phyloP scores from a whole-genome alignment of 2,797 vertebrate species.

The Sebastolobus altivelis region DNA sequence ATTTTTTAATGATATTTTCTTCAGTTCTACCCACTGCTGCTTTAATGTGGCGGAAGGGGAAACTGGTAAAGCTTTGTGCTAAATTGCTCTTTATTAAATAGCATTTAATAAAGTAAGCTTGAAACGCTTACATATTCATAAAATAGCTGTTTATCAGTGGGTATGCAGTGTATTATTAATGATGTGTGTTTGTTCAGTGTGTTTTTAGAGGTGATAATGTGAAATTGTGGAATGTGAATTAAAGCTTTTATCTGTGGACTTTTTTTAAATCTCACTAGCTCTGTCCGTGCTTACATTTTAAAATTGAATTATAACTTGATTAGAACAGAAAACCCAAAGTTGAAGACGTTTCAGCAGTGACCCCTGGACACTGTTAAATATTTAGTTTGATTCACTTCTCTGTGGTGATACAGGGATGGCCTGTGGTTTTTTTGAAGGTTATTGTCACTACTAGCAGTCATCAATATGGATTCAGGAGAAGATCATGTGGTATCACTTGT shows the following conservation, averaged over 20 bases:
- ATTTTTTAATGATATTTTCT: no score
- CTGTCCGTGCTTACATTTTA: neutral
- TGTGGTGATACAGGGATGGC: neutral
- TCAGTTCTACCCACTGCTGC: no score
- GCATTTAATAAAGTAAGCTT: neutral
- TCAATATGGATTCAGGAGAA: conserved; percentile 10
- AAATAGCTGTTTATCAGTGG: neutral
- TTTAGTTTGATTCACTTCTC: neutral
- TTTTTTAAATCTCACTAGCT: neutral
- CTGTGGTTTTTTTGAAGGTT: neutral
- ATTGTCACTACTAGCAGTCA: neutral
- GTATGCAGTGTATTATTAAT: neutral
- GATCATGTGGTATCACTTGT: neutral
- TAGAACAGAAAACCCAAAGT: neutral
- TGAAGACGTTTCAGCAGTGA: neutral
- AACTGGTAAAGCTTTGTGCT: neutral
- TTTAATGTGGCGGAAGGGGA: neutral
- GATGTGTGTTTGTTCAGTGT: neutral
- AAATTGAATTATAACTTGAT: neutral
- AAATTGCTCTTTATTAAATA: neutral
- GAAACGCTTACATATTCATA: neutral
- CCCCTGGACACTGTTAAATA: neutral
- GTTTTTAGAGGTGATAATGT: neutral
- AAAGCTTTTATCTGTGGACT: neutral
- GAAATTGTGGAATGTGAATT: neutral